A percentile compares a stretch with the other conserved stretches of the same genome.
Evolutionary conservation across 1,140 invertebrate species (phyloP).

Genomic region (Plectus sambesii): DNA sequence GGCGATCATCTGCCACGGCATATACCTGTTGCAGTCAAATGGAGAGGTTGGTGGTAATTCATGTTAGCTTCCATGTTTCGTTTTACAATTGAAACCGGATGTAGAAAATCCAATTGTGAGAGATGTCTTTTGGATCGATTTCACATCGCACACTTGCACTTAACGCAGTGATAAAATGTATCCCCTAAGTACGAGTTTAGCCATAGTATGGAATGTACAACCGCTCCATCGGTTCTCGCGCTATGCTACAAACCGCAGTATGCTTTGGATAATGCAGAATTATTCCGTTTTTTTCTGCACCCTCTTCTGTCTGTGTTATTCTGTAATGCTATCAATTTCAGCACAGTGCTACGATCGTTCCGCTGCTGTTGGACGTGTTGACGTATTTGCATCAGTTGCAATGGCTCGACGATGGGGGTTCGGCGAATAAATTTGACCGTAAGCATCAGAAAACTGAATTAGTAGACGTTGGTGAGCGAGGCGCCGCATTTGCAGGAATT

Average conservation of each 20-base stretch:
- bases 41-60: conserved; percentile 19
- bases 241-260: neutral
- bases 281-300: too few relatives aligned
- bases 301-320: too few relatives aligned
- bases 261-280: neutral
- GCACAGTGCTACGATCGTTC: conserved; percentile 27
- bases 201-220: too few relatives aligned
- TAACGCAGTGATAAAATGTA: too few relatives aligned
- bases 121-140: too few relatives aligned
- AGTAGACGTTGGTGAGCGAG: neutral
- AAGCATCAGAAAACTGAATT: conserved; percentile 3
- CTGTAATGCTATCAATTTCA: conserved; percentile 19
- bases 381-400: conserved; percentile 29
- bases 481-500: conserved; percentile 33
- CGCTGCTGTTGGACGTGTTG: conserved; percentile 27
- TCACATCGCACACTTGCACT: too few relatives aligned
- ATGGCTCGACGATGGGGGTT: conserved; percentile 41
- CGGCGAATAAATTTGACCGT: conserved; percentile 36
- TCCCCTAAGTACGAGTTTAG: too few relatives aligned
- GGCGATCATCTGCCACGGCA: too few relatives aligned
- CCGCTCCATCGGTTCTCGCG: too few relatives aligned
- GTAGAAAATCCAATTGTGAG: too few relatives aligned
- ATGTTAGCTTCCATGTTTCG: neutral
- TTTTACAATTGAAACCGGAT: too few relatives aligned
- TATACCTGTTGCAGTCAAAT: conserved; percentile 36